Conservation (phyloP, 1,140 invertebrate species). For the Ceratina calcarata region DNA sequence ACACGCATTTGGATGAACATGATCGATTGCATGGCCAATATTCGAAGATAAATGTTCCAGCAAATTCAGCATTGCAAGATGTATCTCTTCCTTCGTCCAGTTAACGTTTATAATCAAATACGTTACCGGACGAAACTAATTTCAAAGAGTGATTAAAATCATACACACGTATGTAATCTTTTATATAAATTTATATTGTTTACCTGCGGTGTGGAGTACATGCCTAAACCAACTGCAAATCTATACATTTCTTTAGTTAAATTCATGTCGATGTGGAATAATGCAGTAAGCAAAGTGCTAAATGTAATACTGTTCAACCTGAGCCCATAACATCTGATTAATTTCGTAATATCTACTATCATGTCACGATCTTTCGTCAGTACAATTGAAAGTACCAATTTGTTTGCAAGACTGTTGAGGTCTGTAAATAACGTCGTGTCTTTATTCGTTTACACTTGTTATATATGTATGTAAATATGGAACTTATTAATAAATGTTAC, state of each 20-base stretch:
- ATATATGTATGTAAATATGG: neutral
- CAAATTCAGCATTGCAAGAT: constrained; percentile 57
- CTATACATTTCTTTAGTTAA: constrained; percentile 62
- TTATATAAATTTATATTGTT: neutral
- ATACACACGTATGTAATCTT: constrained; percentile 16
- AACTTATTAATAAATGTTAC: constrained; percentile 10
- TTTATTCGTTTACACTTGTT: constrained; percentile 21
- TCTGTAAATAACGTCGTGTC: constrained; percentile 52
- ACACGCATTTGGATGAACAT: constrained; percentile 40
- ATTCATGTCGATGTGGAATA: constrained; percentile 54
- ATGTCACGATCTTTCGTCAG: constrained; percentile 14
- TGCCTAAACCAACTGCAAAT: constrained; percentile 59
- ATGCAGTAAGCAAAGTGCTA: constrained; percentile 50
- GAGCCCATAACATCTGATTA: constrained; percentile 58
- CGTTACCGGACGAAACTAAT: constrained; percentile 42
- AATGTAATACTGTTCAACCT: constrained; percentile 43
- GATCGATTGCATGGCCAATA: constrained; percentile 54
- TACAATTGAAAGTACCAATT: constrained; percentile 22
- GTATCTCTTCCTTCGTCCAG: constrained; percentile 68
- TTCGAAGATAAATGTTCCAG: constrained; percentile 51
- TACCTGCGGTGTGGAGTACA: constrained; percentile 65
- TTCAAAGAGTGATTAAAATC: neutral
- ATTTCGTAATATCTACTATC: constrained; percentile 40
- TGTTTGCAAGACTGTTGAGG: constrained; percentile 53
- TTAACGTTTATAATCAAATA: constrained; percentile 60